Evolutionary conservation across 2,797 vertebrate genomes (phyloP).

Genomic region (Acanthurus leucopareius): DNA sequence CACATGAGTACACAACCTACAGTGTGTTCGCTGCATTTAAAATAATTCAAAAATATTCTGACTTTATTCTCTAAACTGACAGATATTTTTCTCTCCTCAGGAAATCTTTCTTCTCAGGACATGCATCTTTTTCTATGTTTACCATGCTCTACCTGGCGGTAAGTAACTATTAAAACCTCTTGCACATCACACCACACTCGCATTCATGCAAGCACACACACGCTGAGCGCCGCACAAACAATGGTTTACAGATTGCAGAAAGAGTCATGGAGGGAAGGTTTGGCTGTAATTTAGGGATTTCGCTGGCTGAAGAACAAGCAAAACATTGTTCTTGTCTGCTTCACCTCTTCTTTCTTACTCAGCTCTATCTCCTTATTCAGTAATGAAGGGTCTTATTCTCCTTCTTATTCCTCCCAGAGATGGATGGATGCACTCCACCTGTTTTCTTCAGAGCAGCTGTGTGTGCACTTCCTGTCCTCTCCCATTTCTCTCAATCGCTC

Average conservation of each 20-base stretch:
- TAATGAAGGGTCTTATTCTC: slow-evolving; percentile 47
- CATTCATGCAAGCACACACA: slow-evolving; percentile 29
- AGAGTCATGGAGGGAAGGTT: slow-evolving; percentile 44
- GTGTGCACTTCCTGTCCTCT: slow-evolving; percentile 60
- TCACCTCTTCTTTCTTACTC: slow-evolving; percentile 24
- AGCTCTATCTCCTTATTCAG: slow-evolving; percentile 6
- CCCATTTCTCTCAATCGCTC: slow-evolving; percentile 19
- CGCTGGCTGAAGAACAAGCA: slow-evolving; percentile 26
- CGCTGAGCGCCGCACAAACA: slow-evolving; percentile 45
- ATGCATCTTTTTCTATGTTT: slow-evolving; percentile 97
- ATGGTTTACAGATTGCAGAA: slow-evolving; percentile 38
- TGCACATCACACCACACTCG: slow-evolving; percentile 11
- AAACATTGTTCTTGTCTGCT: slow-evolving; percentile 56
- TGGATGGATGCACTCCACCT: slow-evolving; percentile 68
- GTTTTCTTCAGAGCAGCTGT: slow-evolving; percentile 78
- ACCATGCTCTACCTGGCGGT: slow-evolving; percentile 98
- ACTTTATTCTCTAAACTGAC: slow-evolving; percentile 3
- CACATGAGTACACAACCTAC: not conserved
- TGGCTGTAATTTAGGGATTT: slow-evolving; percentile 57
- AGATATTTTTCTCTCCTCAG: slow-evolving; percentile 80
- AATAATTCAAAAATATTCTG: not conserved
- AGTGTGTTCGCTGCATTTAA: not conserved
- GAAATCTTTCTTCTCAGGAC: slow-evolving; percentile 99
- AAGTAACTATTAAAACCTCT: slow-evolving; percentile 82
- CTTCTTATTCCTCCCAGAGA: slow-evolving; percentile 43